Evolutionary conservation across 2,888 invertebrate genomes (phyloP).

Genomic region (Zygogramma bicolorata): DNA sequence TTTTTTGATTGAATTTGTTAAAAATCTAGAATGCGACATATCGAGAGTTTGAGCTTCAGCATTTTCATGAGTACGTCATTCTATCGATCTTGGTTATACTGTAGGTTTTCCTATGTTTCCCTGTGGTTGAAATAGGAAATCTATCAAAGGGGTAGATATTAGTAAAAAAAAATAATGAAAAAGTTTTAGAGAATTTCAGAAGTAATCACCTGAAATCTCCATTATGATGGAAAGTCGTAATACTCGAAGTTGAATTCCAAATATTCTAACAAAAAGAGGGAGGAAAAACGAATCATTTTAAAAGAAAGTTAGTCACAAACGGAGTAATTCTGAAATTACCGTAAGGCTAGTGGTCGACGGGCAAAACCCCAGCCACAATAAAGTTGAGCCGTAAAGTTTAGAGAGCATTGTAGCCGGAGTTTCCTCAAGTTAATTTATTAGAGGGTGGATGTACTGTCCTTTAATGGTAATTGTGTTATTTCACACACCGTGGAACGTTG

Average conservation of each 20-base stretch:
- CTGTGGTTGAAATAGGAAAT: too few species aligned
- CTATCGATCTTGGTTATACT: too few species aligned
- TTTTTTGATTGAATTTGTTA: too few species aligned
- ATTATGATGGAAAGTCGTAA: too few species aligned
- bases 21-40: too few species aligned
- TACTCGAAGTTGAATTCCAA: background rate
- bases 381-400: slow-evolving; percentile 1
- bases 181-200: too few species aligned
- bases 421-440: slow-evolving; percentile 9
- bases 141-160: too few species aligned
- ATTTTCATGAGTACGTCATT: too few species aligned
- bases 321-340: background rate
- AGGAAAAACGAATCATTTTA: background rate
- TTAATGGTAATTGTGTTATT: background rate
- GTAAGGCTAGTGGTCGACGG: background rate
- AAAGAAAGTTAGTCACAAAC: background rate
- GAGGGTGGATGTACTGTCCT: background rate
- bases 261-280: background rate
- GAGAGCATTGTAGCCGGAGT: background rate
- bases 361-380: background rate
- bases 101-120: too few species aligned
- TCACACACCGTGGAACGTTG: background rate
- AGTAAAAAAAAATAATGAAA: too few species aligned
- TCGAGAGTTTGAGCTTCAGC: too few species aligned
- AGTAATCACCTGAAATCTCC: too few species aligned